A percentile compares a stretch with the other conserved stretches of the same genome.
These are phyloP conservation scores for Neelides folsomi DNA, from an alignment of 2,888 invertebrate species.

Conservation along the genomic window DNA sequence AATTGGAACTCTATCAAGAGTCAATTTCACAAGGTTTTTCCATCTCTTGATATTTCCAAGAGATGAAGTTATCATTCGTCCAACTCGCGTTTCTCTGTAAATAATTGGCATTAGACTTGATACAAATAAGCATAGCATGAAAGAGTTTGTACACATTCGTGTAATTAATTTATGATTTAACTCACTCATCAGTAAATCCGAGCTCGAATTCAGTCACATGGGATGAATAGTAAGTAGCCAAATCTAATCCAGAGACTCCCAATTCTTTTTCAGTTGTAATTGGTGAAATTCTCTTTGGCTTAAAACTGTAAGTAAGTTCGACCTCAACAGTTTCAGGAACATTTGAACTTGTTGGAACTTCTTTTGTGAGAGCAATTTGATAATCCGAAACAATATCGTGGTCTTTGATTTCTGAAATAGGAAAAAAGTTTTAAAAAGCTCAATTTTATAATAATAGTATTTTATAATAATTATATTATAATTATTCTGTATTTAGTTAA, in stretches of 20 bases:
- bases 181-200: slow-evolving; percentile 13
- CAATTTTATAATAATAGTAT: too few species aligned
- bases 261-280: not conserved
- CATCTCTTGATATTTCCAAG: slow-evolving; percentile 15
- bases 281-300: not conserved
- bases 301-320: slow-evolving; percentile 3
- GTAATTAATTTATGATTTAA: not conserved
- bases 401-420: slow-evolving; percentile 19
- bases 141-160: too few species aligned
- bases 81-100: slow-evolving; percentile 17
- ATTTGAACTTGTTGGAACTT: not conserved
- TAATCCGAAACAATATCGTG: slow-evolving; percentile 4
- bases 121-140: too few species aligned
- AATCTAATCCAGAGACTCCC: slow-evolving; percentile 16
- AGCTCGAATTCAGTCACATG: slow-evolving; percentile 25
- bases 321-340: slow-evolving; percentile 3
- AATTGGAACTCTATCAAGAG: slow-evolving; percentile 21
- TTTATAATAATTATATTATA: too few species aligned
- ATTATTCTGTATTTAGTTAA: too few species aligned
- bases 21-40: slow-evolving; percentile 18
- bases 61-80: slow-evolving; percentile 14
- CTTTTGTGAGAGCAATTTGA: not conserved
- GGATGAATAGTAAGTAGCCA: slow-evolving; percentile 14
- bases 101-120: too few species aligned
- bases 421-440: slow-evolving; percentile 3